Evolutionary conservation across 92 coral and sea anemone genomes (phyloP).

Genomic region (Micromussa lordhowensis): DNA sequence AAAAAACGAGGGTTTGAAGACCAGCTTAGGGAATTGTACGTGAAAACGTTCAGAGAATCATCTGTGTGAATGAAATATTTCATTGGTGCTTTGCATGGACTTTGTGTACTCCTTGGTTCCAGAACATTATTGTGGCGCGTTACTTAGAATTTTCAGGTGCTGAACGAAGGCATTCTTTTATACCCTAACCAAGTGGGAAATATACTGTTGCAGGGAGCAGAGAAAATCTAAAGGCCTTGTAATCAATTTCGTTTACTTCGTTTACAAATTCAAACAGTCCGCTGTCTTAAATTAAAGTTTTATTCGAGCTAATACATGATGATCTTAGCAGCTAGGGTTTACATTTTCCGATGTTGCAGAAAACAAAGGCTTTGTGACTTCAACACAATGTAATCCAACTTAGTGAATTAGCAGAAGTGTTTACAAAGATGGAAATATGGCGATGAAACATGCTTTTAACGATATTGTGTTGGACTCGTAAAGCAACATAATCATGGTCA

Average conservation of each 20-base stretch:
- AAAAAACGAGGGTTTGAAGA: background rate
- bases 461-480: background rate
- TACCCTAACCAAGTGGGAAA: background rate
- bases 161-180: background rate
- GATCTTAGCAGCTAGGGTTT: background rate
- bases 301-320: background rate
- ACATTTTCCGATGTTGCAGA: background rate
- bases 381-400: background rate
- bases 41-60: background rate
- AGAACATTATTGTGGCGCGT: background rate
- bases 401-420: background rate
- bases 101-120: too few species aligned
- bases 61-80: background rate
- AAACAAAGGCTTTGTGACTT: background rate
- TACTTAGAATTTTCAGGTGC: background rate
- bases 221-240: background rate
- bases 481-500: background rate
- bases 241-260: background rate
- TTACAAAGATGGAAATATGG: background rate
- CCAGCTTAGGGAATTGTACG: background rate
- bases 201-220: background rate
- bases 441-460: background rate
- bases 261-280: background rate
- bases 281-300: background rate
- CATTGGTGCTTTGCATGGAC: background rate